Base-by-base conservation (phyloP, 2,113 vertebrate genomes). In the Osmerus mordax region DNA sequence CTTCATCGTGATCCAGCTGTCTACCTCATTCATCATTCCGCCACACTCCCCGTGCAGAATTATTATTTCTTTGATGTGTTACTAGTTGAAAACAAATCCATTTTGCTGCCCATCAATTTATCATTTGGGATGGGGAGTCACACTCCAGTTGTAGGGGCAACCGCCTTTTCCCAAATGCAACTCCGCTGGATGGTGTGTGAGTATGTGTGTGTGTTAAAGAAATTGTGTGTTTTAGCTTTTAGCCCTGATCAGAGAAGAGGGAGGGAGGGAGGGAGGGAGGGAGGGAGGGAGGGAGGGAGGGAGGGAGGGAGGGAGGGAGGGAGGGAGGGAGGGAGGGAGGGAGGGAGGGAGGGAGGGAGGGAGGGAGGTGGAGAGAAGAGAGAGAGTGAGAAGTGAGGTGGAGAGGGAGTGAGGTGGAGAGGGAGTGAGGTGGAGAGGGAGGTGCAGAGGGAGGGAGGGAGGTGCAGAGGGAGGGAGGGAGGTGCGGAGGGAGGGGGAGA, bases 81-180 rank as follows among this genome's bases (percentile, higher is more conserved):
- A 91, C 89, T 88, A 88, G 90, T 91, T 90, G 88, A n/a, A 91
- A 93, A 93, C 91, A 93, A 93, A 93, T 93, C 91, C 85, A 91
- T 92, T 93, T 92, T 81, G 87, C 87, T 88, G 89, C 87, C 89
- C 87, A 84, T 91, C 90, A 90, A 91, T 93, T 92, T 88, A 92
- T 93, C 90, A 91, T 91, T 89, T 87, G 80, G 89, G 87, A 89
- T 82, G 81, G 88, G 86, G 87, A 91, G 90, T 92, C 90, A 89
- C 88, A 92, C 85, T 89, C 83, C 78, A 90, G 86, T 91, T 90
- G 90, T 87, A 88, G 86, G 89, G 89, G 86, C 86, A 76, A 75
- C 78, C 78, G 58, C 69, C 70, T 84, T 84, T 76, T 76, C 80
- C 79, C 78, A 77, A 75, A 78, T 75, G 53, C 54, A 52, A 41